Conservation (phyloP, 2,113 vertebrate species). For the Phainopepla nitens region DNA sequence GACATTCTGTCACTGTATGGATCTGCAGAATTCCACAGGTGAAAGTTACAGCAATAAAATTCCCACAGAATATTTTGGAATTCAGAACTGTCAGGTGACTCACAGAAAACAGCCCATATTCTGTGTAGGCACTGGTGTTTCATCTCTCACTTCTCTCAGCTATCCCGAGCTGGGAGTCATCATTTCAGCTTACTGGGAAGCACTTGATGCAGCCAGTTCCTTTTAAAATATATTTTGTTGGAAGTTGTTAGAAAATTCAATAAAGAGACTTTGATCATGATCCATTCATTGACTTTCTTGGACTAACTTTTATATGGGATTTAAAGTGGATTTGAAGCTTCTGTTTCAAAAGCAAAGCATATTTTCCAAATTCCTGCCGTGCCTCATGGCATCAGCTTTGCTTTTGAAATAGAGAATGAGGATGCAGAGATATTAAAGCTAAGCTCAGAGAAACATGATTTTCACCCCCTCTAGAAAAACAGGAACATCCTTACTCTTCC, state of each 20-base stretch:
- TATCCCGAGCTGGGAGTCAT: neutral
- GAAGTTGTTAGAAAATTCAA: conserved; percentile 61
- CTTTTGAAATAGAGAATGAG: conserved; percentile 57
- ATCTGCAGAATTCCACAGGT: neutral
- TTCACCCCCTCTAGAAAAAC: conserved; percentile 53
- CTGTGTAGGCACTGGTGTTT: neutral
- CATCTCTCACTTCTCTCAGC: neutral
- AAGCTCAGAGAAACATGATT: conserved; percentile 57
- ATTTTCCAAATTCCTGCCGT: conserved; percentile 55
- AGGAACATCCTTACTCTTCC: conserved; percentile 6
- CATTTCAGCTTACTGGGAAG: conserved; percentile 21
- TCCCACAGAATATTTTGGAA: neutral
- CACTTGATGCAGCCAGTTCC: conserved; percentile 40
- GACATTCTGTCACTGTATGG: neutral
- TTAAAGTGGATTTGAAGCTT: conserved; percentile 65
- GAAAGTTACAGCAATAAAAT: neutral
- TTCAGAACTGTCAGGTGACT: neutral
- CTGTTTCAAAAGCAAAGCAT: conserved; percentile 64
- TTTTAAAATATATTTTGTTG: conserved; percentile 50
- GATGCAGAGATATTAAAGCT: conserved; percentile 57
- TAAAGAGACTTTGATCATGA: conserved; percentile 58
- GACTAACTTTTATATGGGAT: conserved; percentile 64
- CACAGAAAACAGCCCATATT: neutral
- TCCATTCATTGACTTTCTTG: conserved; percentile 59
- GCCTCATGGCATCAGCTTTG: conserved; percentile 50